These are phyloP conservation scores for Parasteatoda lunata DNA, from an alignment of 2,888 invertebrate genomes.

Conservation along the genomic window DNA sequence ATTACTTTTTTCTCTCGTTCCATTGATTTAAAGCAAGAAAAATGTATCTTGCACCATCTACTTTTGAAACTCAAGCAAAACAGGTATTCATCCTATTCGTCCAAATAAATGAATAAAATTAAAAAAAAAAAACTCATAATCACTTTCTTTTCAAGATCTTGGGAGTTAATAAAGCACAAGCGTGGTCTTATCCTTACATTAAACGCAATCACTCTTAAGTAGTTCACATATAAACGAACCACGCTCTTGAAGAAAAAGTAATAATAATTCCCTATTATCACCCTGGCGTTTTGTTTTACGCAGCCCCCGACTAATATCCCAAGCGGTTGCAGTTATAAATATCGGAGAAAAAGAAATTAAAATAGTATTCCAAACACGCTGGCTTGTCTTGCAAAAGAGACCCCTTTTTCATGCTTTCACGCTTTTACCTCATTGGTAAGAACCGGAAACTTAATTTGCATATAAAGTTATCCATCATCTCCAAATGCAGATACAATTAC, in stretches of 20 bases:
- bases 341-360: constrained; percentile 63
- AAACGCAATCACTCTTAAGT: background rate
- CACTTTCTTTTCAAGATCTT: constrained; percentile 15
- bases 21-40: too few relatives aligned
- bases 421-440: constrained; percentile 37
- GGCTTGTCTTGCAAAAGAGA: background rate
- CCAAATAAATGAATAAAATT: background rate
- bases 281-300: constrained; percentile 39
- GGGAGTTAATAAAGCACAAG: constrained; percentile 35
- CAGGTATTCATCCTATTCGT: too few relatives aligned
- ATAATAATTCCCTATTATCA: constrained; percentile 60
- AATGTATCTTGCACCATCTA: too few relatives aligned
- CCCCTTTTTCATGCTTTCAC: constrained; percentile 29
- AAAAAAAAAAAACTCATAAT: constrained; percentile 27
- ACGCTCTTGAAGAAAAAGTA: constrained; percentile 14
- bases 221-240: background rate
- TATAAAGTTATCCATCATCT: constrained; percentile 67
- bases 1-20: too few relatives aligned
- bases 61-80: too few relatives aligned
- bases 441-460: constrained; percentile 67
- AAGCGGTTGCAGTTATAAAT: constrained; percentile 51
- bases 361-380: constrained; percentile 64
- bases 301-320: constrained; percentile 45
- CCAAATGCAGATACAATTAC: constrained; percentile 68
- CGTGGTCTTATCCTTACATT: constrained; percentile 5